Base-by-base conservation (phyloP, 2,888 invertebrate species). In the Catocala sponsa region DNA sequence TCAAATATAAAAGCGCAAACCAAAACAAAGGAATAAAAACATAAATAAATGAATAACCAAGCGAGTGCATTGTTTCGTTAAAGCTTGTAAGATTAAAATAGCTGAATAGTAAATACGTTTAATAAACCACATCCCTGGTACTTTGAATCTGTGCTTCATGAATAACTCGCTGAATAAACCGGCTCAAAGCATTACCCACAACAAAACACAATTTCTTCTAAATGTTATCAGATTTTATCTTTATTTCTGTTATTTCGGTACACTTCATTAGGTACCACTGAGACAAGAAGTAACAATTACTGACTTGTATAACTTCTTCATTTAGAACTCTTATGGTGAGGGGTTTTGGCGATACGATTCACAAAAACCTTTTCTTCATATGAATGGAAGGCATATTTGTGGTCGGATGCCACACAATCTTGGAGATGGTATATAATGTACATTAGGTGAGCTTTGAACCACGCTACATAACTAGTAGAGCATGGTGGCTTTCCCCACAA, bases 81-180 rank as follows among this genome's bases (percentile, higher is more conserved):
- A 62, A 65, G 60, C 70, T 65, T 64, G 48, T 56, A 70, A 74
- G 67, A 76, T 78, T 72, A 70, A 68, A 78, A 73, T 63, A 62
- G 55, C 58, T 70, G 75, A 75, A 70, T 72, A 65, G 53, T 70
- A 67, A 68, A 76, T 68, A 66, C 59, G 53, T 69, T 75, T 66
- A 56, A 65, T 66, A 74, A 73, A 68, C 60, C 64, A 61, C 71
- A 58, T 56, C 52, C 52, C 42, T 44, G 33, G 33, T 51, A 53
- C 54, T 69, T 59, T 59, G 57, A 68, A 64, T 59, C 15, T 55
- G 13, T 59, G 57, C 47, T 70, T 46, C 43, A 48, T 65, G 55
- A 66, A 68, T 55, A 61, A 55, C 48, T 60, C 44, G 59, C 12
- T 15, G 35, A 50, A 49, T 72, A 60, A 69, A 63, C 12, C 58